Evolutionary conservation across 23 tunicate species (phyloP).

Genomic region (Halocynthia roretzi): DNA sequence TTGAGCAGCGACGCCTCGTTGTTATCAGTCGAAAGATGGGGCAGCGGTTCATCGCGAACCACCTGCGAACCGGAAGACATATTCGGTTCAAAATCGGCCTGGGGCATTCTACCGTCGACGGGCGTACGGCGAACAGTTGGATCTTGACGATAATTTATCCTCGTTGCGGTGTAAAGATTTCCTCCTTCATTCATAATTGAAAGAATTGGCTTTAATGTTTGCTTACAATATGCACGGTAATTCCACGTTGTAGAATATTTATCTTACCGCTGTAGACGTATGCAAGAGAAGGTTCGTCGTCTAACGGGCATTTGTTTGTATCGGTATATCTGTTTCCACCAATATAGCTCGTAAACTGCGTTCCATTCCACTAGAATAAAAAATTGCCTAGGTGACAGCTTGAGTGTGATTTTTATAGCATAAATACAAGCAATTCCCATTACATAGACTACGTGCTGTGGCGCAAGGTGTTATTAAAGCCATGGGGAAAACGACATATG

Average conservation of each 20-base stretch:
- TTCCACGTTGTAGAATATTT: background rate
- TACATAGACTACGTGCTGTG: no score
- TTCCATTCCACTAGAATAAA: slow-evolving; percentile 9
- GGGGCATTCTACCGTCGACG: background rate
- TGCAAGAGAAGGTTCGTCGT: slow-evolving; percentile 17
- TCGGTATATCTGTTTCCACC: background rate
- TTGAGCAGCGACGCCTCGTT: background rate
- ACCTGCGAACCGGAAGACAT: background rate
- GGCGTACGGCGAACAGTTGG: slow-evolving; percentile 9
- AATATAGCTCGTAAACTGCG: background rate
- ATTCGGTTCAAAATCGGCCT: background rate
- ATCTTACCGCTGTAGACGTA: slow-evolving; percentile 5
- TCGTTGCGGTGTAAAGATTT: slow-evolving; percentile 7
- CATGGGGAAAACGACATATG: no score
- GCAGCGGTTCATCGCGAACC: background rate
- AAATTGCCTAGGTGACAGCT: background rate
- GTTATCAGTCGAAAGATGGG: background rate
- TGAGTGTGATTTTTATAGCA: background rate
- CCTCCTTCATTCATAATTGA: background rate
- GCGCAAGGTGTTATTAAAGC: no score
- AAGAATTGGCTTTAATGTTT: background rate
- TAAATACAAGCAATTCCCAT: no score
- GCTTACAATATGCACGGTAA: background rate
- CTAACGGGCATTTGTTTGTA: slow-evolving; percentile 1
- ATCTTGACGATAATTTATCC: background rate